Evolutionary conservation across 2,113 vertebrate species (phyloP), one percentile per base, ranked within the genome.

Genomic region (Laticauda colubrina): DNA sequence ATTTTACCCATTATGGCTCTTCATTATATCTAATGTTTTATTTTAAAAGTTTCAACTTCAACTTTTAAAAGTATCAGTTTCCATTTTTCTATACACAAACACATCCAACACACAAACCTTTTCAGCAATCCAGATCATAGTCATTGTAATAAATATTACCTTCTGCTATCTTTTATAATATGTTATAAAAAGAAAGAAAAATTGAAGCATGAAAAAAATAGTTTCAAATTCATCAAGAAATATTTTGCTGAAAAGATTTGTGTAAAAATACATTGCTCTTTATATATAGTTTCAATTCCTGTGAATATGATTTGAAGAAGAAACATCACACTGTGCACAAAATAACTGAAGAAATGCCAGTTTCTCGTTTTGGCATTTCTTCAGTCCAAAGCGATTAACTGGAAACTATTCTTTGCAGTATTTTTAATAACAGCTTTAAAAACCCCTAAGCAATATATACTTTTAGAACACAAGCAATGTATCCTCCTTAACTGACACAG

Each of bases 1-100:
- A 43, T 91, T 94, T 96, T 96, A 96, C 93, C 94, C 95, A 43
- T 45, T 55, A 48, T 0, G 43, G 89, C 45, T 94, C 90, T 92
- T 95, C 29, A 93, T 39, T 91, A 9, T 2, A 21, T 2, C 0
- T 10, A 8, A 93, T 34, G 8, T 91, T 0, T 1, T 0, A 94
- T 75, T 64, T 91, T 88, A 93, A 24, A 59, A 45, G 6, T 29
- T 48, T 85, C 61, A 85, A 14, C 2, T 90, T 89, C 53, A 29
- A 64, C 56, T 20, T 51, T 75, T 91, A 9, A 1, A 45, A 0
- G 93, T 2, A 34, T 14, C 2, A 8, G 23, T 56, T 59, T 93
- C 12, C 21, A 55, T 48, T 55, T 88, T 6, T 34, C 29, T 91
- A 54, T 59, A 85, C 2, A 87, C 24, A 51, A 43, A 34, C 90